A percentile compares a stretch with the other conserved stretches of the same genome.
Evolutionary conservation across 2,888 invertebrate genomes (phyloP).

Genomic region (Halocaridina rubra): DNA sequence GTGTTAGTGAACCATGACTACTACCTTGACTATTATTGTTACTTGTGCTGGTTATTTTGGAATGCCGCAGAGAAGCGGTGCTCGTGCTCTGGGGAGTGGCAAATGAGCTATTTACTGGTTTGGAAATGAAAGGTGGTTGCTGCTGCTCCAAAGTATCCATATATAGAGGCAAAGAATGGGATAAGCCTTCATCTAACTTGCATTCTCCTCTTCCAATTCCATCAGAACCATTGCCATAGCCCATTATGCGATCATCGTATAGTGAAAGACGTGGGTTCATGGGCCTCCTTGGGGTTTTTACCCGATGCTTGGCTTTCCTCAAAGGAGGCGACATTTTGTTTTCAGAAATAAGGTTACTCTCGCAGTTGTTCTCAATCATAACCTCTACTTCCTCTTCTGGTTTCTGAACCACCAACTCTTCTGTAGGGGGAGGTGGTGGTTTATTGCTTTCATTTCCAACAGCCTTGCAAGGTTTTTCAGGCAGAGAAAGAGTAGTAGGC

Average conservation of each 20-base stretch:
- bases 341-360: not conserved
- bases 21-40: constrained; percentile 24
- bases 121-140: constrained; percentile 35
- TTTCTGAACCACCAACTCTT: not conserved
- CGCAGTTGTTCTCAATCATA: not conserved
- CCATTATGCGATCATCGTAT: constrained; percentile 91
- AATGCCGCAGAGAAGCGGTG: constrained; percentile 33
- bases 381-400: not conserved
- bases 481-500: constrained; percentile 53
- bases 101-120: constrained; percentile 22
- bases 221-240: constrained; percentile 68
- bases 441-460: not conserved
- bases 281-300: constrained; percentile 60
- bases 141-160: constrained; percentile 42
- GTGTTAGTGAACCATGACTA: constrained; percentile 37
- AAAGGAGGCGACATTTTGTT: constrained; percentile 45
- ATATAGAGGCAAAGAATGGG: constrained; percentile 45
- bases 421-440: not conserved
- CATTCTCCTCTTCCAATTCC: not conserved
- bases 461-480: constrained; percentile 34
- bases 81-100: constrained; percentile 21
- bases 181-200: constrained; percentile 35
- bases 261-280: constrained; percentile 77
- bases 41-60: constrained; percentile 26
- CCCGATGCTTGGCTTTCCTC: constrained; percentile 57